Percentiles rank a stretch among this genome's conserved stretches.
phyloP scores from a whole-genome alignment of 2,797 vertebrate genomes.

The Phoebastria nigripes region DNA sequence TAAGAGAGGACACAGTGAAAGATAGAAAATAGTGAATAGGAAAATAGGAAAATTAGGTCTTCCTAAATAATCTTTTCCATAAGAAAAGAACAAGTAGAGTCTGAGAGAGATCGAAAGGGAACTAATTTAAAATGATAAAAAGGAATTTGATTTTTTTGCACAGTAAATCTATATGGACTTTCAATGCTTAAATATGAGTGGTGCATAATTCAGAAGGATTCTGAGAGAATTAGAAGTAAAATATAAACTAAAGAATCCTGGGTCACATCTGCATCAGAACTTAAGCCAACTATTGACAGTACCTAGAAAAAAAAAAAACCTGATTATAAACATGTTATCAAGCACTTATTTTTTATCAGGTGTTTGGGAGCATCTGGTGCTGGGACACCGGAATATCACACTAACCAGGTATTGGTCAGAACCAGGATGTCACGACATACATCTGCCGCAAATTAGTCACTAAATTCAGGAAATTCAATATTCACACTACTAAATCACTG shows the following conservation, averaged over 20 bases:
- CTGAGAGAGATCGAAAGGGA: background rate
- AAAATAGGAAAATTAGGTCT: background rate
- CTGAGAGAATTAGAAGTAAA: background rate
- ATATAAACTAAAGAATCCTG: background rate
- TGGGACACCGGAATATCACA: background rate
- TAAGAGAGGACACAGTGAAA: background rate
- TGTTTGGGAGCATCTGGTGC: background rate
- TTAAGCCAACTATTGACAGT: background rate
- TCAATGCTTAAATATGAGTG: background rate
- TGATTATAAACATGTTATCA: background rate
- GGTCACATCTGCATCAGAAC: background rate
- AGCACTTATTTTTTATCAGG: background rate
- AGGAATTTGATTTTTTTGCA: background rate
- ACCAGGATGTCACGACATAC: background rate
- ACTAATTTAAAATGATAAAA: background rate
- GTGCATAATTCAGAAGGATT: background rate
- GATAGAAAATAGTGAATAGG: background rate
- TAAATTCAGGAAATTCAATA: background rate
- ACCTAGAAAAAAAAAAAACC: background rate
- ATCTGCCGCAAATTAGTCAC: background rate
- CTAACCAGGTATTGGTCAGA: background rate
- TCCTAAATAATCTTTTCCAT: background rate
- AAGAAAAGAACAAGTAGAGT: background rate
- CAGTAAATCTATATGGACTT: background rate
- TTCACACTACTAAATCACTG: background rate